Evolutionary conservation across 64 coral and sea anemone species (phyloP).

Genomic region (Stichodactyla mertensii): DNA sequence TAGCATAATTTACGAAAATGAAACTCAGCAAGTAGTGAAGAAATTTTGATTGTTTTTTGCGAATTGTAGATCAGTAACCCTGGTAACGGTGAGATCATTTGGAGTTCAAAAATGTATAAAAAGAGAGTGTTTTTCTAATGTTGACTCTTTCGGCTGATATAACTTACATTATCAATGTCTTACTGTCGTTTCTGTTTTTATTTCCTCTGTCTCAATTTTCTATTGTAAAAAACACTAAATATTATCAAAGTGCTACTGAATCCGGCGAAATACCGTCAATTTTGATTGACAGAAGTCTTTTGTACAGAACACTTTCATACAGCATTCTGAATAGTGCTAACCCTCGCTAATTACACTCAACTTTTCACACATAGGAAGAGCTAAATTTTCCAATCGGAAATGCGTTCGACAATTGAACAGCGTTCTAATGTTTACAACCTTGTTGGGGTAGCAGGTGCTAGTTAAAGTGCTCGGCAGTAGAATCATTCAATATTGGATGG

Average conservation of each 20-base stretch:
- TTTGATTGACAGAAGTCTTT: neutral
- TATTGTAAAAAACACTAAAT: neutral
- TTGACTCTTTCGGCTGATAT: too few species aligned
- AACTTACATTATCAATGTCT: too few species aligned
- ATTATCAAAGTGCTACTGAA: neutral
- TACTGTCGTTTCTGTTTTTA: too few species aligned
- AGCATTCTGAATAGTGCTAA: neutral
- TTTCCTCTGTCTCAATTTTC: too few species aligned
- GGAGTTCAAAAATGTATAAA: too few species aligned
- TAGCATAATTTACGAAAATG: too few species aligned
- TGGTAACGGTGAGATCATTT: too few species aligned
- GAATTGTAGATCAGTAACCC: too few species aligned
- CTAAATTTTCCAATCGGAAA: neutral
- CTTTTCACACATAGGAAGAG: neutral
- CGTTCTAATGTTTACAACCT: neutral
- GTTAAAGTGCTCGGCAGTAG: neutral
- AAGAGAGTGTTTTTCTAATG: too few species aligned
- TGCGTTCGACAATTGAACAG: neutral
- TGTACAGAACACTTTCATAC: neutral
- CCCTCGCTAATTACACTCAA: neutral
- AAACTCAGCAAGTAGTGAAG: too few species aligned
- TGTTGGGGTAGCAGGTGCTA: neutral
- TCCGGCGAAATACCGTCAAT: too few species aligned
- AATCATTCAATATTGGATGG: neutral
- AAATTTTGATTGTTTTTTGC: too few species aligned